Conservation (phyloP, 2,888 invertebrate genomes). For the Dioctria rufipes region DNA sequence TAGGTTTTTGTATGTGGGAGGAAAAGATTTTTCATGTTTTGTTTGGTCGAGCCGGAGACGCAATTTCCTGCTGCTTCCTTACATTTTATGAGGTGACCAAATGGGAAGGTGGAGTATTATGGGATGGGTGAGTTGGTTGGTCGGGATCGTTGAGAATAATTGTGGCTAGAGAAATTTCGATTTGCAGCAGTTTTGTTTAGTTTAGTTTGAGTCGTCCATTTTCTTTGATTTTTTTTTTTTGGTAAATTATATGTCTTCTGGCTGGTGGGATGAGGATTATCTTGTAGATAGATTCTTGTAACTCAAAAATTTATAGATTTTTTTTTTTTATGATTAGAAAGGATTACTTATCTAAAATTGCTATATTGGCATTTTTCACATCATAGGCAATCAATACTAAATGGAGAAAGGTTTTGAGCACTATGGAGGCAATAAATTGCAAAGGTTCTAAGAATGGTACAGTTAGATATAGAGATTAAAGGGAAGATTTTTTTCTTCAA, state of each 20-base stretch:
- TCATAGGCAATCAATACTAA: conserved; percentile 4
- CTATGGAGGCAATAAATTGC: no score
- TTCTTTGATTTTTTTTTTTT: conserved; percentile 21
- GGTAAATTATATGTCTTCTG: conserved; percentile 34
- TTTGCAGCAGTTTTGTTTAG: conserved; percentile 37
- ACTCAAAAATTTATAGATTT: conserved; percentile 28
- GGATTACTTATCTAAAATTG: conserved; percentile 18
- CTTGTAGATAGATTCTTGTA: not conserved
- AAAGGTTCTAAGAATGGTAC: no score
- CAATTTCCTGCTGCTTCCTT: conserved; percentile 50
- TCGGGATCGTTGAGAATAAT: not conserved
- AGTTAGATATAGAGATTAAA: no score
- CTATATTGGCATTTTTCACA: conserved; percentile 18
- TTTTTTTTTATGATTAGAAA: not conserved
- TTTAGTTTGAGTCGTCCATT: conserved; percentile 40
- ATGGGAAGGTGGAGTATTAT: not conserved
- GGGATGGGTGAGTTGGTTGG: not conserved
- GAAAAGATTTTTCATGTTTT: conserved; percentile 38
- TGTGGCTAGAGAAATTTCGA: conserved; percentile 32
- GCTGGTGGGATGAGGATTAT: not conserved
- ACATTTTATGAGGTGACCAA: conserved; percentile 24
- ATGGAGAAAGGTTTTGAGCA: no score
- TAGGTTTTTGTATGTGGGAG: not conserved
- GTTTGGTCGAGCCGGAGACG: conserved; percentile 43
- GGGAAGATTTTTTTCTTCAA: no score